These are phyloP conservation scores for Suillia variegata DNA, from an alignment of 2,888 invertebrate genomes.

Conservation along the genomic window DNA sequence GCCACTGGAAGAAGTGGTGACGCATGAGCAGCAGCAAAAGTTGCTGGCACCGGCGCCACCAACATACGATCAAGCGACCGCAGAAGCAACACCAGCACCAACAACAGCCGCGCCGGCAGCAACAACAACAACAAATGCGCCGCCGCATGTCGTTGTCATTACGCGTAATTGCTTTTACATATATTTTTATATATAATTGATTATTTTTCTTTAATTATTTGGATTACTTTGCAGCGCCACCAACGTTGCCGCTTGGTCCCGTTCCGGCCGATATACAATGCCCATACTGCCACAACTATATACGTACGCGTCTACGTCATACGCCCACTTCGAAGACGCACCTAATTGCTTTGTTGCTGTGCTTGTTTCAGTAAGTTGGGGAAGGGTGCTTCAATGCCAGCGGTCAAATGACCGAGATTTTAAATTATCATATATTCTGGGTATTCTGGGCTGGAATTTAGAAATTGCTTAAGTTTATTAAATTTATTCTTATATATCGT, in stretches of 20 bases:
- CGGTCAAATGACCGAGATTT: not conserved
- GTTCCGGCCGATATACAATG: constrained; percentile 61
- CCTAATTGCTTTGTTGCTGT: constrained; percentile 64
- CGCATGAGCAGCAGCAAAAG: constrained; percentile 33
- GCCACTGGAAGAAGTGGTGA: constrained; percentile 32
- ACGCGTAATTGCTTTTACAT: constrained; percentile 30
- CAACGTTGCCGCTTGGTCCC: constrained; percentile 55
- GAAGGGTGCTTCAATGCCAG: too few species aligned
- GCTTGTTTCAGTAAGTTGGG: constrained; percentile 54
- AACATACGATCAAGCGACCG: constrained; percentile 47
- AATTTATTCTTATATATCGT: too few species aligned
- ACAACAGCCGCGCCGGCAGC: constrained; percentile 34
- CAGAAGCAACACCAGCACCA: constrained; percentile 24
- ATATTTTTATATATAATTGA: too few species aligned
- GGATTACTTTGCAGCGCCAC: constrained; percentile 34
- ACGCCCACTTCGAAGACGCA: constrained; percentile 64
- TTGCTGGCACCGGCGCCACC: constrained; percentile 36
- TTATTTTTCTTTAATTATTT: too few species aligned
- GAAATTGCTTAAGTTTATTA: too few species aligned
- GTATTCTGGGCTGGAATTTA: too few species aligned
- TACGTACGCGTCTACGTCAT: constrained; percentile 60
- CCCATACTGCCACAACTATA: constrained; percentile 62
- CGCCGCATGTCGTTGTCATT: constrained; percentile 41
- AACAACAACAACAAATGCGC: constrained; percentile 7
- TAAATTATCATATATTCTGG: not conserved